Percentiles rank a stretch among this genome's conserved stretches.
Evolutionary conservation across 2,797 vertebrate species (phyloP).

Genomic region (Podarcis lilfordi): DNA sequence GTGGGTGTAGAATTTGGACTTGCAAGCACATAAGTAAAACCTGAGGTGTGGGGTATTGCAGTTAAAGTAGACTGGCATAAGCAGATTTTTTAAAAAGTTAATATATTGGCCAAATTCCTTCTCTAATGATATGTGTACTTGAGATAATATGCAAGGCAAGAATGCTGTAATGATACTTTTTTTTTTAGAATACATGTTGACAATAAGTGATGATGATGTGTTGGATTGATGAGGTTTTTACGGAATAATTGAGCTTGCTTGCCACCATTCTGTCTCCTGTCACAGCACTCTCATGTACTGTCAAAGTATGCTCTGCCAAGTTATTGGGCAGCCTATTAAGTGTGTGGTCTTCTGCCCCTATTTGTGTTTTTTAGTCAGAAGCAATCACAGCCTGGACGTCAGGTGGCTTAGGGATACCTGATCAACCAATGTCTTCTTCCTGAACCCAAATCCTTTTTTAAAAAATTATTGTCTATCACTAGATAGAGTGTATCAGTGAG

Average conservation of each 20-base stretch:
- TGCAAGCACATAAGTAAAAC: not conserved
- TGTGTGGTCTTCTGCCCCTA: not conserved
- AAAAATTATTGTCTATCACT: too few relatives aligned
- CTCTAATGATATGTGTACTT: not conserved
- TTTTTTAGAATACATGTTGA: not conserved
- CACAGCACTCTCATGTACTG: not conserved
- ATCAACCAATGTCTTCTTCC: not conserved
- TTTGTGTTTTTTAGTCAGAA: not conserved
- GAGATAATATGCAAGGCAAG: not conserved
- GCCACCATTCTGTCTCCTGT: not conserved
- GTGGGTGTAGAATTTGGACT: not conserved
- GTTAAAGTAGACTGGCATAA: not conserved
- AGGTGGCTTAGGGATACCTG: not conserved
- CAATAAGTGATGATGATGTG: too few relatives aligned
- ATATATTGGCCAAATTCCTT: not conserved
- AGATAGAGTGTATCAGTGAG: not conserved
- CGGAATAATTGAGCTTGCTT: not conserved
- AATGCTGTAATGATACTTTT: not conserved
- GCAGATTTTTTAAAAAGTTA: not conserved
- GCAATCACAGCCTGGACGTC: not conserved
- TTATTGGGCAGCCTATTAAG: not conserved
- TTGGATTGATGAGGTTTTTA: not conserved
- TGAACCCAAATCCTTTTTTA: not conserved
- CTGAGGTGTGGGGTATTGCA: too few relatives aligned
- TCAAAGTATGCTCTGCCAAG: not conserved